Base-by-base conservation (phyloP, 2,113 vertebrate species). In the Heloderma charlesbogerti region DNA sequence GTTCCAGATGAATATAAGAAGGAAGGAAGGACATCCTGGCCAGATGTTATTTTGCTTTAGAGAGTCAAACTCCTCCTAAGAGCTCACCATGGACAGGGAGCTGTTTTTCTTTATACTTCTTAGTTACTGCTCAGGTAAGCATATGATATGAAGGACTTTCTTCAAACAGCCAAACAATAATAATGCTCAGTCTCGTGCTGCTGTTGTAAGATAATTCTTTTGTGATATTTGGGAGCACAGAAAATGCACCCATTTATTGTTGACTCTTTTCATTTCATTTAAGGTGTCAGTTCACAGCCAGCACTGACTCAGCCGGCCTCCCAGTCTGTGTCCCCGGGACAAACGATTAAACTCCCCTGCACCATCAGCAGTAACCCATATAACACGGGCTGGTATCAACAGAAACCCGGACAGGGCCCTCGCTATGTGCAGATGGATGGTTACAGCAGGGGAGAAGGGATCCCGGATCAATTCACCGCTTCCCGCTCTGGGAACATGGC, bases 401-500 rank as follows among this genome's bases (percentile, higher is more conserved):
- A 57, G 66, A 71, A 12, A 72, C 10, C 31, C 18, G 45, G 8
- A 6, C 8, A 79, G 27, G 3, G 25, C 2, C 79, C 79, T 81
- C 48, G 79, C 79, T 81, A 6, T 82, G 48, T 81, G 4, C 48
- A 81, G n/a, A n/a, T n/a, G n/a, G 20, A 63, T 12, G 40, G 3
- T 27, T 9, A 43, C 8, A 51, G 18, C 71, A 88, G 66, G 45
- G 91, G 91, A 20, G 20, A 74, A 1, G 89, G 83, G 15, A 54
- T 94, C 69, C 91, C 89, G 10, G 43, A 83, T 15, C 93, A 88
- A 5, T 94, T 94, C 88, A 48, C 74, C 16, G 78, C 43, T 10
- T 91, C 91, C 27, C 27, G 6, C 8, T 83, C 77, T 25, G 83
- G 78, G 5, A 88, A 48, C 77, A 27, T 54, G 48, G 86, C 86